Base-by-base conservation (phyloP, 2,797 vertebrate species). In the Halcyon chelicuti region DNA sequence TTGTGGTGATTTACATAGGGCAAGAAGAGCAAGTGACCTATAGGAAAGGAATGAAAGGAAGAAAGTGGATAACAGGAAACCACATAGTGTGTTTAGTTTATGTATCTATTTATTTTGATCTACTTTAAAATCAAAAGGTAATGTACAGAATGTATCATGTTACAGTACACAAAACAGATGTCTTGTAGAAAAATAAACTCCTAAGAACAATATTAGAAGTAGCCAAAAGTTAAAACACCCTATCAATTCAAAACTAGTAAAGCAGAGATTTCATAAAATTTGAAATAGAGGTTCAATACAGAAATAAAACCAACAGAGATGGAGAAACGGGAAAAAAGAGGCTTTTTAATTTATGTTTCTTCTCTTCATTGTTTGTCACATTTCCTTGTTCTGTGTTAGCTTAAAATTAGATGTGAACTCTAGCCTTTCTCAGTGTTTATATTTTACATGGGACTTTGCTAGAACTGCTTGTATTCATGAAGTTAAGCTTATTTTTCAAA, bases 401-500 rank as follows among this genome's bases (percentile, higher is more conserved):
- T 74, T 71, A 82, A 82, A 94, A 89, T 63, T 57, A 80, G 5
- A 63, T 37, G 7, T 63, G 55, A 91, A 37, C 7, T 88, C 19
- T 40, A 58, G 3, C 1, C 3, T 75, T 75, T 66, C 33, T 52
- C 44, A 25, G 4, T 67, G 21, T 31, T 76, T 63, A 37, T 39
- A 60, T 91, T 74, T 91, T 61, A 66, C 16, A 60, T 5, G 46
- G 10, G 84, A 57, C 6, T 75, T 88, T 33, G 7, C 7, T 58
- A 35, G 8, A 68, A 51, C 9, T 55, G 16, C 14, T 65, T 1
- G 0, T 49, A 37, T 52, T 21, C 0, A 0, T 37, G 29, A 88
- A 15, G 31, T 49, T 67, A 72, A 77, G 9, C 1, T 25, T 2
- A 20, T 62, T 80, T 89, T 86, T 87, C 28, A 40, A 68, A 85